These are phyloP conservation scores for Chymomyza fuscimana DNA, from an alignment of 2,888 invertebrate species.

Conservation along the genomic window DNA sequence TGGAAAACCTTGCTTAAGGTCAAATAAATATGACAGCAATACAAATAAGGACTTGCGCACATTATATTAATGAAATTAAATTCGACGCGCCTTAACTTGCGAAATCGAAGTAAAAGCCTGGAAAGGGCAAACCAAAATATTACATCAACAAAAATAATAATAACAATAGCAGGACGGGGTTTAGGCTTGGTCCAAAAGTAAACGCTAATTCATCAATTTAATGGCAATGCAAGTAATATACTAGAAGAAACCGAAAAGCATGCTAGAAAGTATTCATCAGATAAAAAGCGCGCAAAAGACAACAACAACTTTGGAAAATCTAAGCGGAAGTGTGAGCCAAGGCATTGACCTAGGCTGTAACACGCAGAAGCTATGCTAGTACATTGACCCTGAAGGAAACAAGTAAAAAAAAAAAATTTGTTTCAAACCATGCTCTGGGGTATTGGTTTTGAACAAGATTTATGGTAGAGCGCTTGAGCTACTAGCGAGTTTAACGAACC, in stretches of 20 bases:
- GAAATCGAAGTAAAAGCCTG: neutral
- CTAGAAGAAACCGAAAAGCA: conserved; percentile 12
- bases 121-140: conserved; percentile 3
- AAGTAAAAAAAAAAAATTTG: conserved; percentile 42
- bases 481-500: conserved; percentile 59
- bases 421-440: neutral
- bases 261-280: conserved; percentile 49
- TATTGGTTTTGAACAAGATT: conserved; percentile 46
- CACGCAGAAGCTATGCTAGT: neutral
- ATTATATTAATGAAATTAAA: conserved; percentile 1
- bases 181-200: conserved; percentile 27
- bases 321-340: conserved; percentile 36
- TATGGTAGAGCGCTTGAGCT: conserved; percentile 39
- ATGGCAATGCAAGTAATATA: conserved; percentile 30
- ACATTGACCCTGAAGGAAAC: conserved; percentile 10
- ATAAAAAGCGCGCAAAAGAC: conserved; percentile 27
- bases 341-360: conserved; percentile 53
- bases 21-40: neutral
- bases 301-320: conserved; percentile 11
- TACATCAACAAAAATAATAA: neutral
- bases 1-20: neutral
- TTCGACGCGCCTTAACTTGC: neutral
- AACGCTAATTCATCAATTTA: conserved; percentile 62
- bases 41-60: neutral
- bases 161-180: neutral